Conservation (phyloP, 1,140 invertebrate genomes). For the Drosophila bipectinata region DNA sequence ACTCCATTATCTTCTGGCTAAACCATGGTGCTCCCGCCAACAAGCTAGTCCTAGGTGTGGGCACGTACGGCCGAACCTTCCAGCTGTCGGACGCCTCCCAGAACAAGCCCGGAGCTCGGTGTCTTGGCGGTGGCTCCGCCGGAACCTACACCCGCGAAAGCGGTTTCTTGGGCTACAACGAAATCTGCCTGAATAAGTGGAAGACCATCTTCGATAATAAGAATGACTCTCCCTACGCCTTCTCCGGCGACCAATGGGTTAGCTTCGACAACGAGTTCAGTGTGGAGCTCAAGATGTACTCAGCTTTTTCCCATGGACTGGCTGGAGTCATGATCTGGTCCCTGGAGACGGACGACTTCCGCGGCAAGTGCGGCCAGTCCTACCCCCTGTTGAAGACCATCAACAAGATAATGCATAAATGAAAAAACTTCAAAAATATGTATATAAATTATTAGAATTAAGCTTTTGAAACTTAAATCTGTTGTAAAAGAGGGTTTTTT, state of each 20-base stretch:
- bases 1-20: constrained; percentile 77
- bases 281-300: constrained; percentile 79
- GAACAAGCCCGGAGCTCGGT: constrained; percentile 85
- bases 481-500: too few relatives aligned
- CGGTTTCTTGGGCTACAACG: constrained; percentile 91
- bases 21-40: constrained; percentile 75
- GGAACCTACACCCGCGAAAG: constrained; percentile 89
- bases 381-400: constrained; percentile 84
- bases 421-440: too few relatives aligned
- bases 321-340: constrained; percentile 93
- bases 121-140: constrained; percentile 85
- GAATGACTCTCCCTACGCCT: constrained; percentile 75
- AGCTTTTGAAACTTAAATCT: too few relatives aligned
- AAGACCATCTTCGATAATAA: constrained; percentile 44
- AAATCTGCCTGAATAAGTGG: constrained; percentile 85
- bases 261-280: constrained; percentile 83
- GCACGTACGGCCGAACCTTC: constrained; percentile 88
- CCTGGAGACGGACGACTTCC: constrained; percentile 90
- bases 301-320: constrained; percentile 84
- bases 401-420: constrained; percentile 36
- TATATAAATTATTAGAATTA: neutral
- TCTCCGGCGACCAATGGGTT: constrained; percentile 83
- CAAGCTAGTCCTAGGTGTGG: constrained; percentile 88
- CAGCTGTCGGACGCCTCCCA: constrained; percentile 84
- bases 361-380: constrained; percentile 86